Evolutionary conservation across 1,140 invertebrate genomes (phyloP), one percentile per base, ranked within the genome.

Genomic region (Macrosteles quadrilineatus): DNA sequence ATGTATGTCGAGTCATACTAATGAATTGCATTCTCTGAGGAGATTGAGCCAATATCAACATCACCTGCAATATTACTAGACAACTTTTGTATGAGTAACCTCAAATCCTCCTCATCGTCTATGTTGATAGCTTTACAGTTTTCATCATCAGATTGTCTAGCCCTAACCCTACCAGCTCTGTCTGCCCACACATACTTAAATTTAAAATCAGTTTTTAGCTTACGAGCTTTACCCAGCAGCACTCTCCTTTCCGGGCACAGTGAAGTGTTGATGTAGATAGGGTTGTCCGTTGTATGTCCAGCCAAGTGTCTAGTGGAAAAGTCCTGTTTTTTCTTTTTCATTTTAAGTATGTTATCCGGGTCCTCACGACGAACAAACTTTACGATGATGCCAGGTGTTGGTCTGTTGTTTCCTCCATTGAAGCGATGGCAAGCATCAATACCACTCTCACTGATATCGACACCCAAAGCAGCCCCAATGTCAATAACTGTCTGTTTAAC

Each of bases 31-130:
- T n/a, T n/a, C n/a, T n/a, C n/a, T n/a, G n/a, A n/a, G n/a, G n/a
- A n/a, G n/a, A n/a, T n/a, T n/a, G n/a, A n/a, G n/a, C n/a, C n/a
- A n/a, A n/a, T n/a, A n/a, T n/a, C n/a, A n/a, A n/a, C n/a, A n/a
- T n/a, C n/a, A n/a, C n/a, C n/a, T n/a, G n/a, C n/a, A n/a, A n/a
- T n/a, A n/a, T n/a, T n/a, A n/a, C n/a, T n/a, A n/a, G 3, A 36
- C n/a, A 27, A 45, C 66, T 71, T 45, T 71, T 62, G 30, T 71
- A 78, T 64, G n/a, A 64, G 6, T 11, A 14, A n/a, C 11, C 6
- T 6, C 17, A 25, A 29, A n/a, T 66, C 31, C 2, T 19, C n/a
- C 27, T 66, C 27, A n/a, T 50, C 12, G 19, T 23, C n/a, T 9
- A 40, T 45, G 27, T 11, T 31, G 23, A 27, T 21, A 4, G 14